Percentiles rank a stretch among this genome's conserved stretches.
Conservation (phyloP, 2,888 invertebrate species). For the Camptogramma bilineatum region DNA sequence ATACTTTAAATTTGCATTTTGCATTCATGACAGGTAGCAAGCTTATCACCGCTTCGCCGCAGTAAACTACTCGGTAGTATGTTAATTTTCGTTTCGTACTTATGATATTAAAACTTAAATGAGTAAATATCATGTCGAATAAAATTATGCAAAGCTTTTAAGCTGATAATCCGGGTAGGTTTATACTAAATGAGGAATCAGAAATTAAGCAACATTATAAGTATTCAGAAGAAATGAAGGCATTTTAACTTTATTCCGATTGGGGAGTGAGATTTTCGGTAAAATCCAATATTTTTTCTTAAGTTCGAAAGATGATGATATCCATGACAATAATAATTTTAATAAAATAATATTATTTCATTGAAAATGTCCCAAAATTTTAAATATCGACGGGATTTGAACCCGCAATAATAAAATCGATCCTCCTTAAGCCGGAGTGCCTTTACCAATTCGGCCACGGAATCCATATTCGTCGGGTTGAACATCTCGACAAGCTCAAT, state of each 20-base stretch:
- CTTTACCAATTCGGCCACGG: no score
- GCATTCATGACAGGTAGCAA: not conserved
- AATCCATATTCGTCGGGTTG: no score
- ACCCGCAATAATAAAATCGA: no score
- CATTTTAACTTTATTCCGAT: not conserved
- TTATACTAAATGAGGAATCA: slow-evolving; percentile 4
- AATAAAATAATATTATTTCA: no score
- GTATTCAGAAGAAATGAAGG: not conserved
- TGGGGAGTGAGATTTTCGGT: not conserved
- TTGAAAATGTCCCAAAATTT: no score
- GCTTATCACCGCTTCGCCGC: not conserved
- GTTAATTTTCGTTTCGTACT: not conserved
- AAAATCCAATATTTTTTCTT: no score
- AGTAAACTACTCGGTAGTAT: not conserved
- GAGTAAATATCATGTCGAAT: slow-evolving; percentile 1
- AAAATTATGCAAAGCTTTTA: slow-evolving; percentile 19
- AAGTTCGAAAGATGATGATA: no score
- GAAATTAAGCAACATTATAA: slow-evolving; percentile 1
- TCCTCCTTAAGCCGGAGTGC: no score
- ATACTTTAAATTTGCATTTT: not conserved
- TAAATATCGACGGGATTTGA: no score
- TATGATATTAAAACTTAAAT: slow-evolving; percentile 10
- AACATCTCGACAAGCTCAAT: no score
- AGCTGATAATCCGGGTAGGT: slow-evolving; percentile 8
- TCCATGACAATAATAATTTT: no score